A percentile compares a stretch with the other conserved stretches of the same genome.
These are phyloP conservation scores for Anthoptus insignis DNA, from an alignment of 2,888 invertebrate genomes.

Conservation along the genomic window DNA sequence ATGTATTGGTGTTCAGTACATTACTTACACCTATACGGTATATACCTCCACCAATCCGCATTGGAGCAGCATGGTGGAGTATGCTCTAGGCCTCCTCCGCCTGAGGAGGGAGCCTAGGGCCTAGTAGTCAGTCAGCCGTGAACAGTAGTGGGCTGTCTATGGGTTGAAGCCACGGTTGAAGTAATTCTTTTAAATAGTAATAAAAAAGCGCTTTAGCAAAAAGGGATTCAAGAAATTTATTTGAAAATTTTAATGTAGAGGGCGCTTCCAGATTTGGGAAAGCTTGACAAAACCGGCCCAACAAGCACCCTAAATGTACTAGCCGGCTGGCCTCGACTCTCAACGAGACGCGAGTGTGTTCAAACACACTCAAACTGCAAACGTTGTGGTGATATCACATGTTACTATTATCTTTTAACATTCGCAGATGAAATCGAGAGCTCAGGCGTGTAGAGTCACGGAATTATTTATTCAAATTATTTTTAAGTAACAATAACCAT, in stretches of 20 bases:
- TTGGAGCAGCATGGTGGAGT: no score
- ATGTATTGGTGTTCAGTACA: no score
- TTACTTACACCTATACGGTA: no score
- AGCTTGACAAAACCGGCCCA: slow-evolving; percentile 19
- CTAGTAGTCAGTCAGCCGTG: no score
- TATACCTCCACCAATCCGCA: no score
- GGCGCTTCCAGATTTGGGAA: slow-evolving; percentile 12
- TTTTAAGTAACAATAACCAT: neutral
- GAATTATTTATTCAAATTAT: neutral
- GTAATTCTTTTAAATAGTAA: no score
- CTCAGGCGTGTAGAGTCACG: neutral
- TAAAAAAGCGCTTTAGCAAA: no score
- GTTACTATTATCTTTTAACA: slow-evolving; percentile 29
- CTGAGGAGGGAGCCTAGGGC: no score
- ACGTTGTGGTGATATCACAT: slow-evolving; percentile 23
- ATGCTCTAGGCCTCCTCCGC: no score
- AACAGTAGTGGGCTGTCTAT: no score
- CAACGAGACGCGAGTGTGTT: slow-evolving; percentile 12
- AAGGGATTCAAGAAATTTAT: no score
- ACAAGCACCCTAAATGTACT: slow-evolving; percentile 20
- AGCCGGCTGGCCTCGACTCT: slow-evolving; percentile 20
- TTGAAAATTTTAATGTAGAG: neutral
- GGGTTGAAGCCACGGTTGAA: no score
- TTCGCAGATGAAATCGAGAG: slow-evolving; percentile 15
- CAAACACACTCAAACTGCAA: slow-evolving; percentile 12